Evolutionary conservation across 2,797 vertebrate species (phyloP), one percentile per base, ranked within the genome.

Genomic region (Galaxias olidus): DNA sequence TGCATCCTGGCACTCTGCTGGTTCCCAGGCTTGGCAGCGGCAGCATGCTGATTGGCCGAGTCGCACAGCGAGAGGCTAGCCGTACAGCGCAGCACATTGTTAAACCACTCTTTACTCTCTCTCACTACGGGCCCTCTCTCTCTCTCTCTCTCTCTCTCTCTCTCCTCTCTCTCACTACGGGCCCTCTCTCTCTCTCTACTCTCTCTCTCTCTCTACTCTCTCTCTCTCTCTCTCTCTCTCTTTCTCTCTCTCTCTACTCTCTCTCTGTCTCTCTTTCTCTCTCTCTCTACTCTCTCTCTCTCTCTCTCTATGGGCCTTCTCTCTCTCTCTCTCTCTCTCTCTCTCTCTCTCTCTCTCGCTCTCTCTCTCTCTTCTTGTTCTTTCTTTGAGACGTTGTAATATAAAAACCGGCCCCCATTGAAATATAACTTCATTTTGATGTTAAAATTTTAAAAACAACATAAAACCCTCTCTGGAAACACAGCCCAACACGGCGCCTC

Each of bases 1-100:
- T 57, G 56, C 66, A 56, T 68, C 60, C 59, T 67, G 52, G 61
- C 58, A 45, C 77, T 44, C 49, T 54, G n/a, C 48, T 55, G 78
- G 78, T 77, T 80, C 78, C 73, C 64, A 71, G 65, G 64, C 61
- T 77, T 75, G 75, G 74, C 74, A 76, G 61, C 59, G n/a, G n/a
- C 61, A 64, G 53, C 60, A 45, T 20, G 30, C 6, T 72, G 78
- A 80, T 80, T 67, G 72, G 69, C 60, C 67, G 68, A 71, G 75
- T 80, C 72, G 68, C 74, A 72, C 43, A 60, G 65, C 61, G 41
- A 64, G 74, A 47, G 52, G 59, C 14, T 55, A 9, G 15, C 59
- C 44, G 50, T 14, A 65, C 65, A 50, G 48, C 4, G 59, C 20
- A 30, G 30, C 61, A 59, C 65, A 57, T 73, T 73, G 66, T 40